Conservation (phyloP, 2,113 vertebrate genomes). For the Campylorhamphus procurvoides region DNA sequence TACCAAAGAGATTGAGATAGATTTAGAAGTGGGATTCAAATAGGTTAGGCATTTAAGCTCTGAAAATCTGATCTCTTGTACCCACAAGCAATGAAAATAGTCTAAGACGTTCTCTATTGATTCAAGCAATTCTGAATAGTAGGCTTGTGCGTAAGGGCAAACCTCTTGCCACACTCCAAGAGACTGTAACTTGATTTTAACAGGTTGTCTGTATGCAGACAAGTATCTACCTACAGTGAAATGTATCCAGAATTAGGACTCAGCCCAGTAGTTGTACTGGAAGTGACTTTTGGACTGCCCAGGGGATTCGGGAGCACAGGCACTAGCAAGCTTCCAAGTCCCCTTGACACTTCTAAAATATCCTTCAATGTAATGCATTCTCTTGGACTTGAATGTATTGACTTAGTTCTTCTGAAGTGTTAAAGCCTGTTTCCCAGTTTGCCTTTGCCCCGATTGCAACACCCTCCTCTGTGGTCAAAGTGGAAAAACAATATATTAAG, state of each 20-base stretch:
- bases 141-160: not conserved
- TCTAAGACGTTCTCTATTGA: not conserved
- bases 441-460: not conserved
- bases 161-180: not conserved
- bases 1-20: not conserved
- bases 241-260: not conserved
- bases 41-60: constrained; percentile 9
- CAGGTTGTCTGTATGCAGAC: not conserved
- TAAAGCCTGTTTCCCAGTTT: constrained; percentile 24
- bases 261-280: not conserved
- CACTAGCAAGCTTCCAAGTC: not conserved
- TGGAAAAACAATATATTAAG: constrained; percentile 11
- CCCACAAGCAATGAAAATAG: not conserved
- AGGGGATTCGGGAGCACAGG: not conserved
- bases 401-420: not conserved
- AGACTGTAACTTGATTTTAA: not conserved
- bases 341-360: not conserved
- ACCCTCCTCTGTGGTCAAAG: not conserved
- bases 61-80: constrained; percentile 6
- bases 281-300: not conserved
- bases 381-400: not conserved
- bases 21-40: constrained; percentile 34
- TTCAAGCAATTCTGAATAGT: not conserved
- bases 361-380: not conserved
- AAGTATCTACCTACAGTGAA: not conserved